Evolutionary conservation across 2,797 vertebrate genomes (phyloP).

Genomic region (Ctenosaura bakeri): DNA sequence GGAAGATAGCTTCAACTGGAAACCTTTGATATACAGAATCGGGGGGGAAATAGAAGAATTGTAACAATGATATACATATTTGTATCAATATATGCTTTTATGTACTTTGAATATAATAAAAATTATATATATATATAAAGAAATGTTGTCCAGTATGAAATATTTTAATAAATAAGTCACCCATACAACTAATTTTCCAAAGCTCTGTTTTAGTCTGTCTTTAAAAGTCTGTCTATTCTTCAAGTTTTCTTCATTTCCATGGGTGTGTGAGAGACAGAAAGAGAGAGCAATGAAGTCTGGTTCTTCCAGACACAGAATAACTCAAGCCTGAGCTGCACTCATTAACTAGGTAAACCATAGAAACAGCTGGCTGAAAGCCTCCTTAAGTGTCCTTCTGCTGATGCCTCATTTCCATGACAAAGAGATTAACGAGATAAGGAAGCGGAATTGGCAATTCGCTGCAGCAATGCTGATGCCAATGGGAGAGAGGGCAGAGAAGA

Average conservation of each 20-base stretch:
- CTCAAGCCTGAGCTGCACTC: background rate
- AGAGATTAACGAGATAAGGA: conserved; percentile 58
- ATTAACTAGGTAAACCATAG: conserved; percentile 43
- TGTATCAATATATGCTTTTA: too few relatives aligned
- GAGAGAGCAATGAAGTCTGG: background rate
- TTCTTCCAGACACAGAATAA: background rate
- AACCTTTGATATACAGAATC: too few relatives aligned
- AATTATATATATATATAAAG: too few relatives aligned
- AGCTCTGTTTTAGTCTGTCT: too few relatives aligned
- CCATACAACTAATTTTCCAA: too few relatives aligned
- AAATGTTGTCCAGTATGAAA: too few relatives aligned
- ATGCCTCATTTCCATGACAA: conserved; percentile 60
- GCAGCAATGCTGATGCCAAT: conserved; percentile 31
- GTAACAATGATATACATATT: too few relatives aligned
- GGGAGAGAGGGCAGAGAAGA: background rate
- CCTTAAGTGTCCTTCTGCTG: conserved; percentile 35
- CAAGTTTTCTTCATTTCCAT: background rate
- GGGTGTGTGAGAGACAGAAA: background rate
- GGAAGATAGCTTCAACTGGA: too few relatives aligned
- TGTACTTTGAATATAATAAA: too few relatives aligned
- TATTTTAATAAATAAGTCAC: too few relatives aligned
- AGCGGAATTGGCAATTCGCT: conserved; percentile 44
- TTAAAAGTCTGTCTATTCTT: background rate
- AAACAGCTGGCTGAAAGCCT: conserved; percentile 38
- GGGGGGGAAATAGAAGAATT: too few relatives aligned